These are phyloP conservation scores for Ochropacha duplaris DNA, from an alignment of 2,888 invertebrate genomes.

Conservation along the genomic window DNA sequence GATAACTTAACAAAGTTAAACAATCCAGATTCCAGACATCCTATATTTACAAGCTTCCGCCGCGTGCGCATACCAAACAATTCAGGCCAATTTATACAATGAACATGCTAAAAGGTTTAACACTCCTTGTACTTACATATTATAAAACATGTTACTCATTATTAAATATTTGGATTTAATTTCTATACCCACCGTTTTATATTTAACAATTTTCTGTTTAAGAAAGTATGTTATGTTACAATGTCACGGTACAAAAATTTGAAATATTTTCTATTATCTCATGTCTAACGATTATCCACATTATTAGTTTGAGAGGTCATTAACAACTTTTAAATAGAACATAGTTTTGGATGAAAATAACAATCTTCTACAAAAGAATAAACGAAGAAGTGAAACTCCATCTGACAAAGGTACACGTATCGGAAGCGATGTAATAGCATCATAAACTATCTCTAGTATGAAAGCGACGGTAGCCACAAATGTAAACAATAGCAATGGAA, in stretches of 20 bases:
- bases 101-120: conserved; percentile 31
- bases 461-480: conserved; percentile 41
- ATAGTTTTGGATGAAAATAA: too few species aligned
- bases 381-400: background rate
- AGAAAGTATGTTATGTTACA: background rate
- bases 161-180: background rate
- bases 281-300: background rate
- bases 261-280: background rate
- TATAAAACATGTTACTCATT: conserved; percentile 4
- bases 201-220: background rate
- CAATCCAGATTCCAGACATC: conserved; percentile 30
- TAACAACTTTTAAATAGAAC: too few species aligned
- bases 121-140: conserved; percentile 22
- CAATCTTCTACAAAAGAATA: too few species aligned
- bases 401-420: background rate
- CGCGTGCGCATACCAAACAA: conserved; percentile 50
- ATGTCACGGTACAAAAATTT: background rate
- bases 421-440: background rate
- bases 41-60: conserved; percentile 25
- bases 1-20: conserved; percentile 11
- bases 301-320: background rate
- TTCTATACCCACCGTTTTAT: background rate
- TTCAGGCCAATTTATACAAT: conserved; percentile 56
- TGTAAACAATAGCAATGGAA: conserved; percentile 33
- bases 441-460: conserved; percentile 19